These are phyloP conservation scores for Pardosa pseudoannulata DNA, from an alignment of 2,888 invertebrate species.

Conservation along the genomic window DNA sequence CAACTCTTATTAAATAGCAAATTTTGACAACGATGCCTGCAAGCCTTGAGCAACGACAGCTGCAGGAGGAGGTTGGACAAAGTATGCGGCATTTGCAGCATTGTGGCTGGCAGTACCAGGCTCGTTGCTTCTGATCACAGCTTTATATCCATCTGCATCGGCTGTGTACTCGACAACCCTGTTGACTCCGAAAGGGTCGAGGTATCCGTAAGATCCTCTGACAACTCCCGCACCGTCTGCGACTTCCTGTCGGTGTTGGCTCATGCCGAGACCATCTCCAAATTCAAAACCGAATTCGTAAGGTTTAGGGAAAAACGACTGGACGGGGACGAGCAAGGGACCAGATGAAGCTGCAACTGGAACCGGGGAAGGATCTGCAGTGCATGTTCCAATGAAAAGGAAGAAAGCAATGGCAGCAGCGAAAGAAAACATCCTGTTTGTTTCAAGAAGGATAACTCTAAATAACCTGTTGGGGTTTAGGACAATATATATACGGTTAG, in stretches of 20 bases:
- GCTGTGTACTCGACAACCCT: conserved; percentile 53
- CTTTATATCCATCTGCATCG: conserved; percentile 38
- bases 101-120: conserved; percentile 27
- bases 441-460: no score
- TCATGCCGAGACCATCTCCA: conserved; percentile 25
- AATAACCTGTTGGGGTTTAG: no score
- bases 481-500: no score
- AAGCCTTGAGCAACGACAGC: conserved; percentile 13
- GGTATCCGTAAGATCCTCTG: conserved; percentile 40
- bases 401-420: no score
- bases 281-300: background rate
- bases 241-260: conserved; percentile 25
- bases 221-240: conserved; percentile 33
- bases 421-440: no score
- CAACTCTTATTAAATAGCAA: no score
- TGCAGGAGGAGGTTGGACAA: conserved; percentile 15
- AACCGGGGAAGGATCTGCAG: no score
- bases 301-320: background rate
- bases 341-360: no score
- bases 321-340: no score
- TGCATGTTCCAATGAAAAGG: no score
- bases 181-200: conserved; percentile 28
- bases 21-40: no score
- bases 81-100: conserved; percentile 15
- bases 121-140: conserved; percentile 42